Conservation (phyloP, 2,888 invertebrate genomes). For the Drosophila aldrichi region DNA sequence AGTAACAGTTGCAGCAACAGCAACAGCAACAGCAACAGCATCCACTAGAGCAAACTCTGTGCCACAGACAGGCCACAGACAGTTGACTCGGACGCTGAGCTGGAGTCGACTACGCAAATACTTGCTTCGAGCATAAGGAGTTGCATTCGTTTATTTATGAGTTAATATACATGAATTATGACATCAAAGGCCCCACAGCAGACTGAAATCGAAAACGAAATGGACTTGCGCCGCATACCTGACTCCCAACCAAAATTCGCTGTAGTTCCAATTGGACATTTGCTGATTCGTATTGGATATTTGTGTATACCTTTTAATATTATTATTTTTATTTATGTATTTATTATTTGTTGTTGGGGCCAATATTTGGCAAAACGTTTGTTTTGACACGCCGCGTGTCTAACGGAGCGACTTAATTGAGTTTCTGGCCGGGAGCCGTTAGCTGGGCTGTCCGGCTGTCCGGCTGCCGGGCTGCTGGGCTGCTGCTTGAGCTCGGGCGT, state of each 20-base stretch:
- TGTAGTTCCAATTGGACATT: slow-evolving; percentile 32
- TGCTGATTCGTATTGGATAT: slow-evolving; percentile 21
- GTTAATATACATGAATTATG: slow-evolving; percentile 85
- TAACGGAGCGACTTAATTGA: slow-evolving; percentile 78
- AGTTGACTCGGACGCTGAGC: slow-evolving; percentile 21
- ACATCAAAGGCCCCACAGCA: slow-evolving; percentile 80
- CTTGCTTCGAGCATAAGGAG: slow-evolving; percentile 62
- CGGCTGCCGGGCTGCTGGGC: neutral
- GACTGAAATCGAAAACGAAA: slow-evolving; percentile 75
- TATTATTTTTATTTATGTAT: neutral
- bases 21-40: slow-evolving; percentile 25
- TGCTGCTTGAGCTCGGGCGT: slow-evolving; percentile 16
- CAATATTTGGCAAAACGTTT: slow-evolving; percentile 70
- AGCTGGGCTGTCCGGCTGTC: neutral
- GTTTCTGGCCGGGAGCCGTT: slow-evolving; percentile 68
- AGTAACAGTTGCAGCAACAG: slow-evolving; percentile 32
- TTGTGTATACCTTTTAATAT: neutral
- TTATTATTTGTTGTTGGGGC: slow-evolving; percentile 5
- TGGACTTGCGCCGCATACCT: slow-evolving; percentile 68
- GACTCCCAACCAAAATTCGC: slow-evolving; percentile 28
- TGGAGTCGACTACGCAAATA: slow-evolving; percentile 49
- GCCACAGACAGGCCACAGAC: slow-evolving; percentile 54
- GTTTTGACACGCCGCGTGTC: slow-evolving; percentile 79
- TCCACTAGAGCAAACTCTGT: slow-evolving; percentile 44
- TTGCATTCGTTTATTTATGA: slow-evolving; percentile 84